Evolutionary conservation across 1,140 invertebrate genomes (phyloP).

Genomic region (Pseudomyrmex flavicornis): DNA sequence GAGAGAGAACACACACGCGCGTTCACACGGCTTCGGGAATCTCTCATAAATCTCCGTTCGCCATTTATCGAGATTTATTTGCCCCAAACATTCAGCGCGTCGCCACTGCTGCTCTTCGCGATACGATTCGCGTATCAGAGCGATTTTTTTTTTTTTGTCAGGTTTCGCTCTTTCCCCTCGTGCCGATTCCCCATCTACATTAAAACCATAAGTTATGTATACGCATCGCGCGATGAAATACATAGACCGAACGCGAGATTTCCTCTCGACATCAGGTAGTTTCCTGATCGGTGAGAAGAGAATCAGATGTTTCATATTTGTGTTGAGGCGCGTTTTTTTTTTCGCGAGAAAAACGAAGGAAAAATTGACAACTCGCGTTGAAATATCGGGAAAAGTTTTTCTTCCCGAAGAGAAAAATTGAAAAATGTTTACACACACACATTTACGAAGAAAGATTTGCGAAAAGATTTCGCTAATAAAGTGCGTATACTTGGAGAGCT

Average conservation of each 20-base stretch:
- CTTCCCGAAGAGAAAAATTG: not conserved
- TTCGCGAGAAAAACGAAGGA: no score
- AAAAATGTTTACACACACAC: not conserved
- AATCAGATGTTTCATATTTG: no score
- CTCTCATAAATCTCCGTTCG: constrained; percentile 49
- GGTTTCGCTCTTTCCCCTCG: no score
- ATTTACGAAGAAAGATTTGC: not conserved
- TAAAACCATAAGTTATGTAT: constrained; percentile 18
- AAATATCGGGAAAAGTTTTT: not conserved
- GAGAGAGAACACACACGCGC: not conserved
- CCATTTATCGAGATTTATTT: constrained; percentile 60
- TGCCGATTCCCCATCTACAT: constrained; percentile 25
- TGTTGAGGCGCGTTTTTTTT: no score
- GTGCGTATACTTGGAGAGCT: not conserved
- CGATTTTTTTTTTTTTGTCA: constrained; percentile 21
- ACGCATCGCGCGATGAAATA: not conserved
- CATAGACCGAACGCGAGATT: not conserved
- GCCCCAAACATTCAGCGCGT: constrained; percentile 47
- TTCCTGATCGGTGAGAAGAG: not conserved
- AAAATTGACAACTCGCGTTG: no score
- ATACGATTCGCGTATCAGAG: constrained; percentile 32
- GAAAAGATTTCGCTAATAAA: not conserved
- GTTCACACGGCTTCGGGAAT: constrained; percentile 17
- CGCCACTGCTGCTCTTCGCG: constrained; percentile 23
- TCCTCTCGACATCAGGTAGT: not conserved